Conservation (phyloP, 2,113 vertebrate species). For the Paradisaea rubra region DNA sequence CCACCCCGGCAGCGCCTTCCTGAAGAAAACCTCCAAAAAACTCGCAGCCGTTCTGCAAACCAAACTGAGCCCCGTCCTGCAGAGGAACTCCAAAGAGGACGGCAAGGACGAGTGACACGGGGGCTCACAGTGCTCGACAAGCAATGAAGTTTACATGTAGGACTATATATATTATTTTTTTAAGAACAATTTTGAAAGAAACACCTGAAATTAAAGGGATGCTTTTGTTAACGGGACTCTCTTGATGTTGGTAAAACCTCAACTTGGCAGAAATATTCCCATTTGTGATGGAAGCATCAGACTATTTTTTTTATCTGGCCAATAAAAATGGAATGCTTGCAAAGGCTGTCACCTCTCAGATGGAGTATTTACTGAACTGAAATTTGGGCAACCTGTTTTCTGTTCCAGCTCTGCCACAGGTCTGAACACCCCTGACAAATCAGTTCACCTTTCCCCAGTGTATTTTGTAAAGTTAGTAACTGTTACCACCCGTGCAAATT, state of each 20-base stretch:
- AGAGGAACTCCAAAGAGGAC: constrained; percentile 34
- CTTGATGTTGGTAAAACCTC: neutral
- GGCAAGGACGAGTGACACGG: constrained; percentile 38
- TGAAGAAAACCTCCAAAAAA: constrained; percentile 82
- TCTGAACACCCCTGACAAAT: neutral
- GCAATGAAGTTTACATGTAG: constrained; percentile 29
- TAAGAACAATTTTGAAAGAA: neutral
- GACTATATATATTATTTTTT: constrained; percentile 7
- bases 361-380: neutral
- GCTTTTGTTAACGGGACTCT: neutral
- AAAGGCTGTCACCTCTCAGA: neutral
- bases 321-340: neutral
- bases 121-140: neutral
- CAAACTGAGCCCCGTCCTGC: constrained; percentile 67
- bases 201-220: neutral
- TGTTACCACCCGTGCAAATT: neutral
- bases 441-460: neutral
- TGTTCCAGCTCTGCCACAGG: neutral
- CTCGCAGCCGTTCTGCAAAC: constrained; percentile 72
- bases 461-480: neutral
- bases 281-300: neutral
- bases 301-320: neutral
- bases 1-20: constrained; percentile 73
- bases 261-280: neutral
- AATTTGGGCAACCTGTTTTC: neutral